phyloP scores from a whole-genome alignment of 2,888 invertebrate genomes.

The Acleris literana region DNA sequence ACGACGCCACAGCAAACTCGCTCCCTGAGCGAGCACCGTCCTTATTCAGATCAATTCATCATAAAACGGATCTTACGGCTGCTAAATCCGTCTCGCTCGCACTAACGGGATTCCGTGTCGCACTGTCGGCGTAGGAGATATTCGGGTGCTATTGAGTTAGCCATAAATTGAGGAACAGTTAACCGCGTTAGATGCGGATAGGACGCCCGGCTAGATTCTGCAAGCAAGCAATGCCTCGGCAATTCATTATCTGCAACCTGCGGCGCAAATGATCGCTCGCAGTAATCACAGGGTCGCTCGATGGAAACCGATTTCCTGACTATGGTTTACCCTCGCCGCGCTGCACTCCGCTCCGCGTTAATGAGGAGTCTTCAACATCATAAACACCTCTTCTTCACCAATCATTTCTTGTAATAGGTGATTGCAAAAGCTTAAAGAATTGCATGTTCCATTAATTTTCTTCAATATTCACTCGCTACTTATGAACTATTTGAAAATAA shows the following conservation, averaged over 20 bases:
- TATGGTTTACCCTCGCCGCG: constrained; percentile 57
- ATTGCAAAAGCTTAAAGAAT: constrained; percentile 47
- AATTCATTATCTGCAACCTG: constrained; percentile 72
- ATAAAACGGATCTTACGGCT: constrained; percentile 17
- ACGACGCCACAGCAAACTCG: constrained; percentile 53
- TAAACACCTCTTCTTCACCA: constrained; percentile 51
- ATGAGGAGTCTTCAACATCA: constrained; percentile 59
- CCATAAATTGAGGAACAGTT: constrained; percentile 47
- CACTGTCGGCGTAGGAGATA: constrained; percentile 15
- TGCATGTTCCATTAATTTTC: not conserved
- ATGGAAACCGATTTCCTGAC: constrained; percentile 66
- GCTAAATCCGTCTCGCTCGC: constrained; percentile 16
- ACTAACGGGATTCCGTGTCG: constrained; percentile 9
- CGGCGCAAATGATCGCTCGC: constrained; percentile 61
- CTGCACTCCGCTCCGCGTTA: constrained; percentile 59
- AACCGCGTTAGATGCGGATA: constrained; percentile 72
- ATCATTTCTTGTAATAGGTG: constrained; percentile 34
- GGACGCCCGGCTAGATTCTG: constrained; percentile 67
- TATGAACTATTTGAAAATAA: too few relatives aligned
- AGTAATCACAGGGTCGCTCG: constrained; percentile 70
- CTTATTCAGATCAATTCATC: constrained; percentile 34
- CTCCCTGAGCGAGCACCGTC: constrained; percentile 11
- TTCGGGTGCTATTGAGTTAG: constrained; percentile 20
- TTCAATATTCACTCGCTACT: not conserved
- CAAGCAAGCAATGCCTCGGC: constrained; percentile 71